Percentiles rank a stretch among this genome's conserved stretches.
Conservation (phyloP, 2,888 invertebrate species). For the Autographa pulchrina region DNA sequence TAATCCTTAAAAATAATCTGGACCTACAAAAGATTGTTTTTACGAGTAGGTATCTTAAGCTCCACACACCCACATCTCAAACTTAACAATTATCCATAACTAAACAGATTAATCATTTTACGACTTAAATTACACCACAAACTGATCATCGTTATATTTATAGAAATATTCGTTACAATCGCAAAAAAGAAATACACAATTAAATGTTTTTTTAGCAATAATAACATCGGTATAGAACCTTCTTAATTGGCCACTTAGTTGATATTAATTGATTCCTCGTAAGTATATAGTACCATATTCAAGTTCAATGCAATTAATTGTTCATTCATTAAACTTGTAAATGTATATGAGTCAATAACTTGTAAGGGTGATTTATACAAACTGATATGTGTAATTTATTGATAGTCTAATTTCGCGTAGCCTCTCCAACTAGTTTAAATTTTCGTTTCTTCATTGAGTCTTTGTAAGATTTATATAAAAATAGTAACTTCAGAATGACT, state of each 20-base stretch:
- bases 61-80: neutral
- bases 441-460: too few species aligned
- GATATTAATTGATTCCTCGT: constrained; percentile 2
- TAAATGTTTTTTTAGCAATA: neutral
- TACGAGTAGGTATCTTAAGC: too few species aligned
- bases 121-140: neutral
- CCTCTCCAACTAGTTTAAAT: too few species aligned
- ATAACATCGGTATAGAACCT: neutral
- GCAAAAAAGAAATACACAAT: neutral
- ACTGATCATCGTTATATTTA: neutral
- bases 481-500: too few species aligned
- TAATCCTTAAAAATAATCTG: too few species aligned
- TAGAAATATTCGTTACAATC: neutral
- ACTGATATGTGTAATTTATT: too few species aligned
- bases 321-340: neutral
- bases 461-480: too few species aligned
- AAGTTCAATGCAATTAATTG: constrained; percentile 4
- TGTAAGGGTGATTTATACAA: neutral
- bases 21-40: too few species aligned
- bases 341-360: neutral
- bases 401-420: too few species aligned
- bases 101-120: neutral
- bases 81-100: neutral
- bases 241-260: neutral
- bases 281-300: neutral